Conservation (phyloP, 2,888 invertebrate species). For the Pardosa pseudoannulata region DNA sequence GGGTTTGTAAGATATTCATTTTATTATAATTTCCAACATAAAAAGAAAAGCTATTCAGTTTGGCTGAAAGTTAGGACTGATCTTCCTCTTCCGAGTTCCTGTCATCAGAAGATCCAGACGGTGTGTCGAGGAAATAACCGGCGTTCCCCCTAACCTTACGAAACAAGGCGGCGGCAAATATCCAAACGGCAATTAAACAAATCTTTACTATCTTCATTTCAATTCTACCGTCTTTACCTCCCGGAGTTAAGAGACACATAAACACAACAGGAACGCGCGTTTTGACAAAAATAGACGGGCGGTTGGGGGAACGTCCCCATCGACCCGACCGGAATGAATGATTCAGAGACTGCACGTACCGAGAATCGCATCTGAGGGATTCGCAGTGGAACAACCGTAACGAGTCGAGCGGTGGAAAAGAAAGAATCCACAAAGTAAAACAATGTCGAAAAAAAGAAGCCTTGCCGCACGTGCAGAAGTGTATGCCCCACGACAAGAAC, state of each 20-base stretch:
- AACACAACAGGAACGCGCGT: not conserved
- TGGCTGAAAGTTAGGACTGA: no score
- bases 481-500: conserved; percentile 34
- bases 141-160: no score
- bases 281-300: conserved; percentile 1
- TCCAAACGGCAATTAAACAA: no score
- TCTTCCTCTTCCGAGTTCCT: no score
- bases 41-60: no score
- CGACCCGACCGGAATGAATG: conserved; percentile 11
- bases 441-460: not conserved
- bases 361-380: conserved; percentile 2
- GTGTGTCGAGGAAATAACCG: no score
- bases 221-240: not conserved
- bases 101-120: no score
- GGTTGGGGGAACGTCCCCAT: conserved; percentile 9
- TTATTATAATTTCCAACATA: no score
- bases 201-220: no score
- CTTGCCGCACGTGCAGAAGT: not conserved
- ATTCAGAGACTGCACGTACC: not conserved
- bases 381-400: conserved; percentile 11
- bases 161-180: no score
- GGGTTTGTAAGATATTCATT: no score
- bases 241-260: not conserved
- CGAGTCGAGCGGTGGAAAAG: conserved; percentile 6
- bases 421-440: not conserved